phyloP scores from a whole-genome alignment of 1,140 invertebrate species.

The Hesperophylax magnus region DNA sequence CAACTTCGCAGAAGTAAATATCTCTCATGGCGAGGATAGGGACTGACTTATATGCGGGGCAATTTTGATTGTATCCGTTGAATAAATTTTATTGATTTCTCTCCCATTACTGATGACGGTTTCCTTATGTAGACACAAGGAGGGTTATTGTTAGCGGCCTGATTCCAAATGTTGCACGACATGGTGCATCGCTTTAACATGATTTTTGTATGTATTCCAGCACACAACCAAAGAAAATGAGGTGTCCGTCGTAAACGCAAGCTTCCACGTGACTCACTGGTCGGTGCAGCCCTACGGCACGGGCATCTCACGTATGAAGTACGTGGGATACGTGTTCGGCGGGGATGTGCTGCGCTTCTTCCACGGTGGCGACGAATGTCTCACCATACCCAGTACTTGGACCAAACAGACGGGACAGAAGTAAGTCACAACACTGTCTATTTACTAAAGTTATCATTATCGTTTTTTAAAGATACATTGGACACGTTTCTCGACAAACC shows the following conservation, averaged over 20 bases:
- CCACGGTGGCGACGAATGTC: conserved; percentile 98
- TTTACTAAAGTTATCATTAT: neutral
- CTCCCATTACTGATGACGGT: too few relatives aligned
- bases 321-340: conserved; percentile 97
- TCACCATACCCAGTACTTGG: conserved; percentile 97
- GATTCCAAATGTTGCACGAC: too few relatives aligned
- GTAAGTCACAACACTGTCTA: conserved; percentile 70
- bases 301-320: conserved; percentile 96
- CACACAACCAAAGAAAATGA: conserved; percentile 95
- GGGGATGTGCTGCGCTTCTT: conserved; percentile 98
- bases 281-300: conserved; percentile 99
- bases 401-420: conserved; percentile 86
- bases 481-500: too few relatives aligned
- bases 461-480: too few relatives aligned
- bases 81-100: too few relatives aligned
- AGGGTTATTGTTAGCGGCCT: too few relatives aligned
- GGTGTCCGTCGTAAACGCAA: conserved; percentile 96
- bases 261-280: conserved; percentile 99
- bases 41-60: too few relatives aligned
- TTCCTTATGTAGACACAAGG: too few relatives aligned
- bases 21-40: too few relatives aligned
- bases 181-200: too few relatives aligned
- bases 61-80: too few relatives aligned
- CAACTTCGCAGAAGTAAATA: too few relatives aligned
- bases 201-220: conserved; percentile 70